Evolutionary conservation across 2,797 vertebrate genomes (phyloP).

Genomic region (Mormyrus hasselquistii): DNA sequence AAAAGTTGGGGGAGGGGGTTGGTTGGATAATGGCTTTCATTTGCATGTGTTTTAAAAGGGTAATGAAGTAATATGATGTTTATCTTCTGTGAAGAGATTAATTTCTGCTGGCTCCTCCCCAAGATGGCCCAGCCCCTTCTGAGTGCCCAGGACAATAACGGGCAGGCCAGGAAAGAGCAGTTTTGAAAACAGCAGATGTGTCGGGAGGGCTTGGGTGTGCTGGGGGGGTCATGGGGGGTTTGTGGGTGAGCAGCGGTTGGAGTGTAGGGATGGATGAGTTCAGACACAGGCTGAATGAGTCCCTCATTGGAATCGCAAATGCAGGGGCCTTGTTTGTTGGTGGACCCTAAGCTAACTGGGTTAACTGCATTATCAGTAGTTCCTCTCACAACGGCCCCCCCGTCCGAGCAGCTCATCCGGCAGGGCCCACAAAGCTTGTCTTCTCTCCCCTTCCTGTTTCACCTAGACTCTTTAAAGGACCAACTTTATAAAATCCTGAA

Average conservation of each 20-base stretch:
- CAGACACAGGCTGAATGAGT: slow-evolving; percentile 71
- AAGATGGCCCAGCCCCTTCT: slow-evolving; percentile 70
- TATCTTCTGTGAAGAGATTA: slow-evolving; percentile 95
- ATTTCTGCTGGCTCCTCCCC: slow-evolving; percentile 80
- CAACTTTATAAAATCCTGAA: slow-evolving; percentile 31
- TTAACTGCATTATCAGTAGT: slow-evolving; percentile 31
- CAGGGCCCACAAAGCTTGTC: background rate
- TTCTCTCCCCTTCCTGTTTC: slow-evolving; percentile 4
- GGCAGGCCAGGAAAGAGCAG: slow-evolving; percentile 57
- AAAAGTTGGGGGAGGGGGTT: slow-evolving; percentile 40
- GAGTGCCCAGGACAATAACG: slow-evolving; percentile 66
- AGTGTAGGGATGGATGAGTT: slow-evolving; percentile 49
- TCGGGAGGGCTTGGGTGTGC: slow-evolving; percentile 52
- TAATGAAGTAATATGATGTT: slow-evolving; percentile 99
- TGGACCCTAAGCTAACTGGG: slow-evolving; percentile 44
- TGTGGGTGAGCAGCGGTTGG: slow-evolving; percentile 11
- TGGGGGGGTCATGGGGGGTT: slow-evolving; percentile 43
- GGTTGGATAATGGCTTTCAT: slow-evolving; percentile 84
- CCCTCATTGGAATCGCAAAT: slow-evolving; percentile 10
- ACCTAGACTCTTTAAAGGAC: slow-evolving; percentile 34
- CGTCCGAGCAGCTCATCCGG: background rate
- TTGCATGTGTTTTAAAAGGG: slow-evolving; percentile 97
- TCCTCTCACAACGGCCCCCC: background rate
- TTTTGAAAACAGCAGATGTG: slow-evolving; percentile 80
- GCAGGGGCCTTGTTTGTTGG: slow-evolving; percentile 53